phyloP scores from a whole-genome alignment of 2,113 vertebrate genomes.

The Climacteris rufus region DNA sequence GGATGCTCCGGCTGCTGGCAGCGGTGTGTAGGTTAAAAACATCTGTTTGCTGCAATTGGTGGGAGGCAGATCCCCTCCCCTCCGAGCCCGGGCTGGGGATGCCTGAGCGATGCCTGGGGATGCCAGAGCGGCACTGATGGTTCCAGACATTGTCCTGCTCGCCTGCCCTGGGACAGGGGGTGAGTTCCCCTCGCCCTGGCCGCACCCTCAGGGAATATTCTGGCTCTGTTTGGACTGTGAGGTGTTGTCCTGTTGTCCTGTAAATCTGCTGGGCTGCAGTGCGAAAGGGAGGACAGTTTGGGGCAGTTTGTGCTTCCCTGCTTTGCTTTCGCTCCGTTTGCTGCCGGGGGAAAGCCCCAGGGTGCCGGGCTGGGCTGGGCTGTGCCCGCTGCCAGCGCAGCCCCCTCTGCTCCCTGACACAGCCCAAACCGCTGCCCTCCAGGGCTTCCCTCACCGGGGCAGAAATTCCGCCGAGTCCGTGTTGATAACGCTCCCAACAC shows the following conservation, averaged over 20 bases:
- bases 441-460: not conserved
- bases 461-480: not conserved
- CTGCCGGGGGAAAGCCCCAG: not conserved
- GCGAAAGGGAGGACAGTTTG: not conserved
- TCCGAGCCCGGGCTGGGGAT: not conserved
- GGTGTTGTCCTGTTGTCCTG: not conserved
- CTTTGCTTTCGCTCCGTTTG: rapidly evolving
- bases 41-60: not conserved
- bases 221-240: rapidly evolving
- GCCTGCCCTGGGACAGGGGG: not conserved
- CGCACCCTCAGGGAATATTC: rapidly evolving
- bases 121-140: rapidly evolving
- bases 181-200: not conserved
- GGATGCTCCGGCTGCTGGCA: not conserved
- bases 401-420: not conserved
- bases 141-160: not conserved
- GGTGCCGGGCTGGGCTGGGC: not conserved
- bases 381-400: not conserved
- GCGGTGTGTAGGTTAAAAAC: rapidly evolving
- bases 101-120: too few species aligned
- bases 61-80: not conserved
- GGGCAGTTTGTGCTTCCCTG: not conserved
- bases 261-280: not conserved
- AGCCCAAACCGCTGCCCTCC: not conserved
- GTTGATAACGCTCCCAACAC: not conserved